phyloP scores from a whole-genome alignment of 2,113 vertebrate genomes.

The Pomatostomus ruficeps region DNA sequence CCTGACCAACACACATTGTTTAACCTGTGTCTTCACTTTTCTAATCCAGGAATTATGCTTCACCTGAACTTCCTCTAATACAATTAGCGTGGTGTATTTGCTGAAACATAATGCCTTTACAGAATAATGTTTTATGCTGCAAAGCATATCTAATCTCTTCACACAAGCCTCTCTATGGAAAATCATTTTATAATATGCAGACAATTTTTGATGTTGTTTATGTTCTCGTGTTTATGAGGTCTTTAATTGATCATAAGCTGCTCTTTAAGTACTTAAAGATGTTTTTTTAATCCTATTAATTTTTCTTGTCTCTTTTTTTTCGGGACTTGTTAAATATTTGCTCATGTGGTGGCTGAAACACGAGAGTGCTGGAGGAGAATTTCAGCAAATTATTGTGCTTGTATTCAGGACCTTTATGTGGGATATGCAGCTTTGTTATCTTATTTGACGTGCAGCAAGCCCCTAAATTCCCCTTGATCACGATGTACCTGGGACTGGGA shows the following conservation, averaged over 20 bases:
- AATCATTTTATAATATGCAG: slow-evolving; percentile 52
- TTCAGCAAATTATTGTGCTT: not conserved
- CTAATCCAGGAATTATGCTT: slow-evolving; percentile 45
- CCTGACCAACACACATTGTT: not conserved
- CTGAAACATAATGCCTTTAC: slow-evolving; percentile 48
- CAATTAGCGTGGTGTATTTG: slow-evolving; percentile 48
- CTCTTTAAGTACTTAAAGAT: slow-evolving; percentile 17
- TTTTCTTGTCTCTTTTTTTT: not conserved
- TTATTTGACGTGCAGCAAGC: not conserved
- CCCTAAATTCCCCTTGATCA: not conserved
- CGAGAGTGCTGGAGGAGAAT: not conserved
- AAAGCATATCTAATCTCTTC: slow-evolving; percentile 58
- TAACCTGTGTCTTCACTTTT: not conserved
- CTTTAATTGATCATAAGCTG: slow-evolving; percentile 48
- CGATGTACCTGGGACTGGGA: not conserved
- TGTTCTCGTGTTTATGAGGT: not conserved
- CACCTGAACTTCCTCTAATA: slow-evolving; percentile 43
- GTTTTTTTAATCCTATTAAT: slow-evolving; percentile 1
- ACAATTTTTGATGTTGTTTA: slow-evolving; percentile 19
- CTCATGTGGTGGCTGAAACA: not conserved
- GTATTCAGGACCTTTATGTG: not conserved
- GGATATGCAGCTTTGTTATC: not conserved
- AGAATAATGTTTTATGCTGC: slow-evolving; percentile 49
- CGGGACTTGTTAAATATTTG: not conserved
- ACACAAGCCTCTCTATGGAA: not conserved